A percentile compares a stretch with the other conserved stretches of the same genome.
These are phyloP conservation scores for Siphamia tubifer DNA, from an alignment of 2,113 vertebrate genomes.

Conservation along the genomic window DNA sequence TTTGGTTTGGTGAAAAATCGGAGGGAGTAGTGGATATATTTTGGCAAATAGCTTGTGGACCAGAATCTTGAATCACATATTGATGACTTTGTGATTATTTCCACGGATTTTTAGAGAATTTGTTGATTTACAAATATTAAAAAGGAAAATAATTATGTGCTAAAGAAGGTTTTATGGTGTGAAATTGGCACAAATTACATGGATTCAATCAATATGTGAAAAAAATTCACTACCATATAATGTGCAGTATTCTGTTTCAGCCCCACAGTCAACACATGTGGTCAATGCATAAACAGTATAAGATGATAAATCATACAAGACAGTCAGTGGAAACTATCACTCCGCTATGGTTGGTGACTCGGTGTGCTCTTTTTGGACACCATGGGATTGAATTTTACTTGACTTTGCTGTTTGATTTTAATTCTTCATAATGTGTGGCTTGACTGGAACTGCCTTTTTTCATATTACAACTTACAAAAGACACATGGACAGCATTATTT, in stretches of 20 bases:
- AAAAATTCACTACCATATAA: background rate
- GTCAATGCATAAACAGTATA: slow-evolving; percentile 1
- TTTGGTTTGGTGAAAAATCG: background rate
- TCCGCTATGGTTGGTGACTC: background rate
- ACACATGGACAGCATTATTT: slow-evolving; percentile 1
- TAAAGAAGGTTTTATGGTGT: background rate
- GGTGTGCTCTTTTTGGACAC: background rate
- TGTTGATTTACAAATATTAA: slow-evolving; percentile 9
- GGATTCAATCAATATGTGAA: slow-evolving; percentile 1
- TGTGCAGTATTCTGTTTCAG: background rate
- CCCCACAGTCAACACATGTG: background rate
- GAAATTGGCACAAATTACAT: background rate
- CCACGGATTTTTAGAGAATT: slow-evolving; percentile 3
- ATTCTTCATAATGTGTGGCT: slow-evolving; percentile 24
- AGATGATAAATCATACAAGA: background rate
- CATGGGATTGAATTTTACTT: background rate
- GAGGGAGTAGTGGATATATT: background rate
- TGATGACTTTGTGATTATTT: background rate
- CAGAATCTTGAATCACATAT: background rate
- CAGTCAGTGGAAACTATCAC: background rate
- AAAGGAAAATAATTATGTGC: background rate
- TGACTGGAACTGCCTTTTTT: slow-evolving; percentile 1
- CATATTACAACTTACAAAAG: background rate
- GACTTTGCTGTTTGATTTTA: background rate
- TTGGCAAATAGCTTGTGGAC: background rate